Evolutionary conservation across 2,113 vertebrate species (phyloP).

Genomic region (Mungos mungo): DNA sequence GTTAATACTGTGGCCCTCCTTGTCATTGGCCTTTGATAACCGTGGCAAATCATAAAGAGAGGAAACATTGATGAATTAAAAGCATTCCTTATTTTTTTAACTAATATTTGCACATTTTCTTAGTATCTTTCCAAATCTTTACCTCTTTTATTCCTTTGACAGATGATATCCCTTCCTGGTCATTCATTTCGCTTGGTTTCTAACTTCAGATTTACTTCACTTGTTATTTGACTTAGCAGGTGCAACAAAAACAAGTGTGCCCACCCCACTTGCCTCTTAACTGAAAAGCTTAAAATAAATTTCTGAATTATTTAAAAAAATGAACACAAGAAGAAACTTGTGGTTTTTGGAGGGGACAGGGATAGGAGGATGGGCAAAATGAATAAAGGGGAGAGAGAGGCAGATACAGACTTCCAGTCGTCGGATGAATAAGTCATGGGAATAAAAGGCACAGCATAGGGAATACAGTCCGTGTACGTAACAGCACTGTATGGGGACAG

Average conservation of each 20-base stretch:
- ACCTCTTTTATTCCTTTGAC: constrained; percentile 20
- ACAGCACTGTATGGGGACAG: background rate
- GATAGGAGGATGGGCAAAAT: background rate
- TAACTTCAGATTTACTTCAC: constrained; percentile 57
- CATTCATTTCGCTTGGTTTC: constrained; percentile 61
- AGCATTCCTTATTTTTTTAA: constrained; percentile 84
- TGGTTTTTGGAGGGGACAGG: background rate
- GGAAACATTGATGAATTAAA: constrained; percentile 70
- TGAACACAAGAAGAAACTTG: background rate
- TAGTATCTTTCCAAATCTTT: constrained; percentile 72
- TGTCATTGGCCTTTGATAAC: constrained; percentile 61
- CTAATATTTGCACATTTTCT: constrained; percentile 75
- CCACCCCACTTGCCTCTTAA: constrained; percentile 39
- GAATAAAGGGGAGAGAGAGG: background rate
- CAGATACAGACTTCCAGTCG: background rate
- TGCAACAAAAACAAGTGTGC: constrained; percentile 65
- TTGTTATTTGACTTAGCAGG: constrained; percentile 72
- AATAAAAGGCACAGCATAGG: background rate
- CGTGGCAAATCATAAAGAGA: constrained; percentile 70
- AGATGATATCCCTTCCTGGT: constrained; percentile 59
- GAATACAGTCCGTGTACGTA: background rate
- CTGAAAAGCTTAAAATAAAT: constrained; percentile 75
- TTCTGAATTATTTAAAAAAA: constrained; percentile 38
- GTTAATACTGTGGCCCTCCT: constrained; percentile 2
- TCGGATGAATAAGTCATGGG: background rate